Conservation (phyloP, 1,140 invertebrate species). For the Hypsibius dujardini region DNA sequence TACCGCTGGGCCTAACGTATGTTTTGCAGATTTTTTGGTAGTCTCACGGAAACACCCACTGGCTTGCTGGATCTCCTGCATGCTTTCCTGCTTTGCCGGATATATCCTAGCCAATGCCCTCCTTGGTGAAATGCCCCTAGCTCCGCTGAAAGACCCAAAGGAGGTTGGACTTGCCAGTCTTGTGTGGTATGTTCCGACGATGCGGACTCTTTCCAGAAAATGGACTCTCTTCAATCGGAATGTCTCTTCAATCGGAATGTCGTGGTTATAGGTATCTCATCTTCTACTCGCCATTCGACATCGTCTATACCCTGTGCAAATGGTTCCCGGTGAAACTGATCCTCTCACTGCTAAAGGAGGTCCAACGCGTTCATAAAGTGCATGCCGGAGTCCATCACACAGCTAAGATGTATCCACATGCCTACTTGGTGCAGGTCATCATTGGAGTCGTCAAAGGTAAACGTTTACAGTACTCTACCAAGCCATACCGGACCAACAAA, state of each 20-base stretch:
- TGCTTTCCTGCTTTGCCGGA: slow-evolving; percentile 32
- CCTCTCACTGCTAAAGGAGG: slow-evolving; percentile 84
- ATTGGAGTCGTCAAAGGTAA: slow-evolving; percentile 83
- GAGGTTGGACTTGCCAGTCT: slow-evolving; percentile 60
- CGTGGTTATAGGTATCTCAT: slow-evolving; percentile 68
- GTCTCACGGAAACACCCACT: slow-evolving; percentile 93
- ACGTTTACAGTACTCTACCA: slow-evolving; percentile 10
- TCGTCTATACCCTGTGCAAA: slow-evolving; percentile 85
- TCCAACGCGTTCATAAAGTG: slow-evolving; percentile 82
- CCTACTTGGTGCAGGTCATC: slow-evolving; percentile 86
- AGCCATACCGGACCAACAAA: slow-evolving; percentile 8
- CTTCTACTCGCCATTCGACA: slow-evolving; percentile 95
- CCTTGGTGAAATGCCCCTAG: slow-evolving; percentile 81
- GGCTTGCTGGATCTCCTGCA: slow-evolving; percentile 89
- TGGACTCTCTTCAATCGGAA: neutral
- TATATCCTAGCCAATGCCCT: slow-evolving; percentile 39
- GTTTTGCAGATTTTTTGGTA: slow-evolving; percentile 53
- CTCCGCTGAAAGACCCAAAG: slow-evolving; percentile 79
- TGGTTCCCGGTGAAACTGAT: slow-evolving; percentile 84
- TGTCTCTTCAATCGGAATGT: neutral
- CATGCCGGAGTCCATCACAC: slow-evolving; percentile 90
- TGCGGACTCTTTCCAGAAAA: neutral
- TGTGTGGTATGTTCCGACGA: neutral
- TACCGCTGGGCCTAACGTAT: slow-evolving; percentile 15
- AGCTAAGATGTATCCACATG: slow-evolving; percentile 85